Conservation (phyloP, 2,888 invertebrate species). For the Brachyptera putata region DNA sequence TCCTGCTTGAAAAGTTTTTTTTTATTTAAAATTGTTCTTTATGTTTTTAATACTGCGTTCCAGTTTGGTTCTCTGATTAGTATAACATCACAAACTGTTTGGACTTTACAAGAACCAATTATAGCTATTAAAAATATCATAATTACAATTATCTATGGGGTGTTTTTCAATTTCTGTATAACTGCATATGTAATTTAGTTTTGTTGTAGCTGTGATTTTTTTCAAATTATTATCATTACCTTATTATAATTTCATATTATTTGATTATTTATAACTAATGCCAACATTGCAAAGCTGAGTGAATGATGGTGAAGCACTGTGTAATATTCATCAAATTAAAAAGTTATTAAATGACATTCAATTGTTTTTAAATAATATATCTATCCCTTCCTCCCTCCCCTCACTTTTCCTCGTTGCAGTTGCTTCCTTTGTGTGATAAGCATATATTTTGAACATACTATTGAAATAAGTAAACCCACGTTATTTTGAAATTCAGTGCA, state of each 20-base stretch:
- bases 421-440: too few species aligned
- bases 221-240: constrained; percentile 13
- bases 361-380: background rate
- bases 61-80: background rate
- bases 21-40: background rate
- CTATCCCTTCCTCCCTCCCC: background rate
- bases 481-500: too few species aligned
- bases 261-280: constrained; percentile 6
- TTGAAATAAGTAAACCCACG: too few species aligned
- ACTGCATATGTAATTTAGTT: background rate
- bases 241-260: constrained; percentile 10
- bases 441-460: too few species aligned
- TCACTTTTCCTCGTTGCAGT: too few species aligned
- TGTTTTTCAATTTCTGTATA: background rate
- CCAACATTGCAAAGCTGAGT: constrained; percentile 9
- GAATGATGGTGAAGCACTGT: constrained; percentile 21
- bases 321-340: constrained; percentile 12
- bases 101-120: background rate
- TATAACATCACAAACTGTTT: background rate
- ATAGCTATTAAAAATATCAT: background rate
- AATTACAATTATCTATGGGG: background rate
- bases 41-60: background rate
- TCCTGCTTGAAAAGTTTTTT: background rate
- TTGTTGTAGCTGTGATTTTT: constrained; percentile 19
- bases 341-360: background rate